A percentile compares a stretch with the other conserved stretches of the same genome.
These are phyloP conservation scores for Hipposideros armiger DNA, from an alignment of 2,113 vertebrate genomes.

Conservation along the genomic window DNA sequence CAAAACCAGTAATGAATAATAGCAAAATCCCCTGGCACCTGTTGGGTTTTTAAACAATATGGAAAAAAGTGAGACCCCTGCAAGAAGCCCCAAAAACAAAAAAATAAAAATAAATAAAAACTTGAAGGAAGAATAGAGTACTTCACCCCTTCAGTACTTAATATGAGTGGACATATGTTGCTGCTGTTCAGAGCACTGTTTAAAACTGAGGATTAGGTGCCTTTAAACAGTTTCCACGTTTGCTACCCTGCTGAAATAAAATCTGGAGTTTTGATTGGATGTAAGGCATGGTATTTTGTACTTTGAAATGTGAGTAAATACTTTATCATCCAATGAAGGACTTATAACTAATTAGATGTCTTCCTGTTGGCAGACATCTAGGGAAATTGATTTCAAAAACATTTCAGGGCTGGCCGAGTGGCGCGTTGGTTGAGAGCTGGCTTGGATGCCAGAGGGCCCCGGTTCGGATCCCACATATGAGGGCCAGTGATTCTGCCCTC, in stretches of 20 bases:
- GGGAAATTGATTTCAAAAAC: constrained; percentile 37
- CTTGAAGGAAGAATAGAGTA: not conserved
- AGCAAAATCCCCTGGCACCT: not conserved
- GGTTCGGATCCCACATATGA: too few relatives aligned
- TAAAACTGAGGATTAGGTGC: constrained; percentile 1
- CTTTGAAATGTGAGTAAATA: constrained; percentile 51
- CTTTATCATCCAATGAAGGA: constrained; percentile 27
- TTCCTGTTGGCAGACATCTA: not conserved
- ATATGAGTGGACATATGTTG: not conserved
- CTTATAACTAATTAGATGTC: constrained; percentile 25
- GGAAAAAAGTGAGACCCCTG: not conserved
- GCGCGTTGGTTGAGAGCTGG: too few relatives aligned
- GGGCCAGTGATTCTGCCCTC: too few relatives aligned
- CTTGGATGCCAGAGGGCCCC: too few relatives aligned
- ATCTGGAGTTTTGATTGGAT: constrained; percentile 45
- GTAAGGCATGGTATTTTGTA: constrained; percentile 64
- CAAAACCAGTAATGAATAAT: constrained; percentile 46
- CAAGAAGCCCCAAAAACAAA: not conserved
- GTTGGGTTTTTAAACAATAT: constrained; percentile 56
- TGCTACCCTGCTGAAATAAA: constrained; percentile 47
- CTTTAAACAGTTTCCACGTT: not conserved
- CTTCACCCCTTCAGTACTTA: not conserved
- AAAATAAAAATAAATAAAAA: not conserved
- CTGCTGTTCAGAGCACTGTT: not conserved
- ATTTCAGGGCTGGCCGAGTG: not conserved